Evolutionary conservation across 2,113 vertebrate species (phyloP).

Genomic region (Apeltes quadracus): DNA sequence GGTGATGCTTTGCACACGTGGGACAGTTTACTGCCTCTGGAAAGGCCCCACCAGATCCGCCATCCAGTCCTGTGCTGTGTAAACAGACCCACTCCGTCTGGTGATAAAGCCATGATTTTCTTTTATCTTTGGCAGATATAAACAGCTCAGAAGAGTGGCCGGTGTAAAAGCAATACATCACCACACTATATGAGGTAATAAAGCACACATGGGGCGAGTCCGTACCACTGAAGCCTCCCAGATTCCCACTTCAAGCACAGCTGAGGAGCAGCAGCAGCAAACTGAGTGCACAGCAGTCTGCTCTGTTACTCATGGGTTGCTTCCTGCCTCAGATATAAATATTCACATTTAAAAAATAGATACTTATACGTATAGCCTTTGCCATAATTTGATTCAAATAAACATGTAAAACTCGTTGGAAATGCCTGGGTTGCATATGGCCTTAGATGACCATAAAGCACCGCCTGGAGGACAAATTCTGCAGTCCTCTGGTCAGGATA

Average conservation of each 20-base stretch:
- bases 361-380: conserved; percentile 2
- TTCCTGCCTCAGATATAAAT: neutral
- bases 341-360: conserved; percentile 26
- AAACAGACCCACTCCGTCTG: conserved; percentile 60
- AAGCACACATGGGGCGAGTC: conserved; percentile 55
- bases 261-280: conserved; percentile 44
- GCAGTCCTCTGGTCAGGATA: conserved; percentile 52
- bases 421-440: conserved; percentile 9
- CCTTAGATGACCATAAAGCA: conserved; percentile 40
- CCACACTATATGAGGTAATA: conserved; percentile 68
- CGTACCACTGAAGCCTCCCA: conserved; percentile 35
- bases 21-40: conserved; percentile 41
- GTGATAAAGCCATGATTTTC: conserved; percentile 72
- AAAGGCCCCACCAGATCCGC: conserved; percentile 42
- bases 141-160: conserved; percentile 64
- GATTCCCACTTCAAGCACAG: conserved; percentile 44
- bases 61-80: conserved; percentile 46
- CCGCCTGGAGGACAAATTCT: conserved; percentile 46
- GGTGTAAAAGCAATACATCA: conserved; percentile 63
- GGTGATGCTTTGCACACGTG: conserved; percentile 27
- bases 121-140: conserved; percentile 73
- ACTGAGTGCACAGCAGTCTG: conserved; percentile 30
- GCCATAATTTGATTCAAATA: conserved; percentile 23
- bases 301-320: conserved; percentile 8
- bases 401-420: conserved; percentile 2